A percentile compares a stretch with the other conserved stretches of the same genome.
phyloP scores from a whole-genome alignment of 1,140 invertebrate genomes.

The Helicoverpa zea region DNA sequence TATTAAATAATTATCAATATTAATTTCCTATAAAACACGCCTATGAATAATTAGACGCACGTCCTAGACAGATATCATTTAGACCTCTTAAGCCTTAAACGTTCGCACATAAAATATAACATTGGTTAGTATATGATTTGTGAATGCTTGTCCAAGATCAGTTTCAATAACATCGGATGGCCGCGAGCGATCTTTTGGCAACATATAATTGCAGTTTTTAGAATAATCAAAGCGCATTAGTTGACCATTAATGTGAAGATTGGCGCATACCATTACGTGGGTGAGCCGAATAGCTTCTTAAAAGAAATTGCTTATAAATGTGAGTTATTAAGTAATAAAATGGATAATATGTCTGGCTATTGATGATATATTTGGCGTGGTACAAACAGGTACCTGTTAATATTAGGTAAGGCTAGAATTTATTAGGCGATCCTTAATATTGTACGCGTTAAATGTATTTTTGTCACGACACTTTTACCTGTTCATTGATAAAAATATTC shows the following conservation, averaged over 20 bases:
- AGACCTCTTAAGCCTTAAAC: constrained; percentile 13
- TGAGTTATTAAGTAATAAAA: constrained; percentile 34
- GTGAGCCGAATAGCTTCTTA: constrained; percentile 36
- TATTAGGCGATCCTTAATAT: not conserved
- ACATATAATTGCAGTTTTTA: constrained; percentile 26
- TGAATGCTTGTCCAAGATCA: constrained; percentile 21
- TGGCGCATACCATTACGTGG: constrained; percentile 43
- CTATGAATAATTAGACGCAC: not conserved
- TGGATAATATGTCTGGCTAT: constrained; percentile 30
- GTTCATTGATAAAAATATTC: constrained; percentile 11
- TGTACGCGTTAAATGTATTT: not conserved
- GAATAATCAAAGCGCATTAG: constrained; percentile 20
- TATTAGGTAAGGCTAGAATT: not conserved
- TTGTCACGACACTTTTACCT: not conserved
- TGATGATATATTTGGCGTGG: constrained; percentile 18
- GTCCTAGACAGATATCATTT: constrained; percentile 27
- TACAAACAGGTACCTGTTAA: constrained; percentile 16
- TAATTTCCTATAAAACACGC: too few relatives aligned
- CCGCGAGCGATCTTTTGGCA: constrained; percentile 18
- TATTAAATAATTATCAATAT: too few relatives aligned
- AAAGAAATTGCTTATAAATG: constrained; percentile 42
- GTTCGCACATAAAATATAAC: constrained; percentile 8
- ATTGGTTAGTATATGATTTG: constrained; percentile 14
- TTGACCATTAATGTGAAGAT: constrained; percentile 18
- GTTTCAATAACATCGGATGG: constrained; percentile 11